phyloP scores from a whole-genome alignment of 2,888 invertebrate species.

The Drosophila tripunctata region DNA sequence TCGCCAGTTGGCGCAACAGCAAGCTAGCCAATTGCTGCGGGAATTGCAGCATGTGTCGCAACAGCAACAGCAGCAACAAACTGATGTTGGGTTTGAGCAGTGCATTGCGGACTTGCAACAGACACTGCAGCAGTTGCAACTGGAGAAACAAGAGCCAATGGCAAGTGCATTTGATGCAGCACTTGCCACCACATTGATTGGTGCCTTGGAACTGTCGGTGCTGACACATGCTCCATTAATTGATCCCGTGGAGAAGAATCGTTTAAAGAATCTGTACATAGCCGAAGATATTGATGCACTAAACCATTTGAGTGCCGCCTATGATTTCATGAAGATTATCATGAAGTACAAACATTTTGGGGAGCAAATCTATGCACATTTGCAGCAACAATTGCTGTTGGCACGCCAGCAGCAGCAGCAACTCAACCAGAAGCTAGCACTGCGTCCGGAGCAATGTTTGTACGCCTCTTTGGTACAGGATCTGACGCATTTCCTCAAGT shows the following conservation, averaged over 20 bases:
- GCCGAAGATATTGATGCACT: conserved; percentile 88
- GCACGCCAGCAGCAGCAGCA: conserved; percentile 67
- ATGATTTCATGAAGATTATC: conserved; percentile 84
- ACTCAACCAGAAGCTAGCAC: conserved; percentile 79
- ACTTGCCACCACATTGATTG: conserved; percentile 80
- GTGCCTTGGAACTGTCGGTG: conserved; percentile 86
- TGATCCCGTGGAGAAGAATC: conserved; percentile 93
- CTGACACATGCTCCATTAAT: conserved; percentile 88
- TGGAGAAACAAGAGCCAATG: conserved; percentile 25
- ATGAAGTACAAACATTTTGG: conserved; percentile 83
- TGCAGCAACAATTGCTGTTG: conserved; percentile 55
- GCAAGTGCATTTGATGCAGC: conserved; percentile 49
- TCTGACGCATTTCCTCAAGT: conserved; percentile 81
- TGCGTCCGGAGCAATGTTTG: conserved; percentile 81
- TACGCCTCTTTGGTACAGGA: conserved; percentile 81
- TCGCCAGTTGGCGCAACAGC: conserved; percentile 54
- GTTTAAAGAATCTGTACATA: conserved; percentile 89
- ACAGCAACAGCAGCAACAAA: conserved; percentile 13
- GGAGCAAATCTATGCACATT: conserved; percentile 66
- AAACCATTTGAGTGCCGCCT: conserved; percentile 86
- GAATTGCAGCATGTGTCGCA: conserved; percentile 75
- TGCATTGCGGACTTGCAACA: conserved; percentile 55
- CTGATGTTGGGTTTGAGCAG: conserved; percentile 34
- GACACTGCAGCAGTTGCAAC: conserved; percentile 36
- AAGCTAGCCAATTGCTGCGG: conserved; percentile 66